phyloP scores from a whole-genome alignment of 2,888 invertebrate species.

The Seira ritae region DNA sequence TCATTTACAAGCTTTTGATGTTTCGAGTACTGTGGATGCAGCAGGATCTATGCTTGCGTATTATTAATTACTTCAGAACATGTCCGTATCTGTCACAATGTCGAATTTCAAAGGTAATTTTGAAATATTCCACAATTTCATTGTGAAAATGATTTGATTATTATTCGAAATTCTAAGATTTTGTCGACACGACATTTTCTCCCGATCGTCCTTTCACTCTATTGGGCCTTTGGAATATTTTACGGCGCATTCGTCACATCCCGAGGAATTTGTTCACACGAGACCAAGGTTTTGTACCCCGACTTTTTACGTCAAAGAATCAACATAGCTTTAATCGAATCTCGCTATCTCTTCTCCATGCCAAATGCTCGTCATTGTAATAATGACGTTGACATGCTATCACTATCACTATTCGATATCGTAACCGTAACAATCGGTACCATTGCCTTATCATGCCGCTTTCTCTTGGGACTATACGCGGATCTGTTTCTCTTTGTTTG shows the following conservation, averaged over 20 bases:
- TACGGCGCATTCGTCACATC: neutral
- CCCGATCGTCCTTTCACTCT: neutral
- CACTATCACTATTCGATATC: neutral
- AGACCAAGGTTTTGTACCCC: neutral
- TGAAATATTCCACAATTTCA: neutral
- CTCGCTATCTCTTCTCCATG: slow-evolving; percentile 19
- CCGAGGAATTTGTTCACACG: neutral
- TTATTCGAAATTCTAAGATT: neutral
- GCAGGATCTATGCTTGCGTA: neutral
- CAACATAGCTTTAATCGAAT: neutral
- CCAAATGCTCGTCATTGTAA: neutral
- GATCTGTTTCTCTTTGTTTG: slow-evolving; percentile 25
- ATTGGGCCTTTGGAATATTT: neutral
- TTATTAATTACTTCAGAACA: neutral
- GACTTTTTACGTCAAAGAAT: no score
- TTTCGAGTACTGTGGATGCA: neutral
- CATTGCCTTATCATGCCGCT: neutral
- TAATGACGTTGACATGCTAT: neutral
- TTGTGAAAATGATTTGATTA: neutral
- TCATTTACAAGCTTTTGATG: slow-evolving; percentile 26
- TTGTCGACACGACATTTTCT: neutral
- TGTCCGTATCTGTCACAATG: slow-evolving; percentile 25
- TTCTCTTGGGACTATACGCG: slow-evolving; percentile 12
- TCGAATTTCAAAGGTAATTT: slow-evolving; percentile 3
- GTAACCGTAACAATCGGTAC: neutral